These are phyloP conservation scores for Buteo buteo DNA, from an alignment of 2,113 vertebrate genomes.

Conservation along the genomic window DNA sequence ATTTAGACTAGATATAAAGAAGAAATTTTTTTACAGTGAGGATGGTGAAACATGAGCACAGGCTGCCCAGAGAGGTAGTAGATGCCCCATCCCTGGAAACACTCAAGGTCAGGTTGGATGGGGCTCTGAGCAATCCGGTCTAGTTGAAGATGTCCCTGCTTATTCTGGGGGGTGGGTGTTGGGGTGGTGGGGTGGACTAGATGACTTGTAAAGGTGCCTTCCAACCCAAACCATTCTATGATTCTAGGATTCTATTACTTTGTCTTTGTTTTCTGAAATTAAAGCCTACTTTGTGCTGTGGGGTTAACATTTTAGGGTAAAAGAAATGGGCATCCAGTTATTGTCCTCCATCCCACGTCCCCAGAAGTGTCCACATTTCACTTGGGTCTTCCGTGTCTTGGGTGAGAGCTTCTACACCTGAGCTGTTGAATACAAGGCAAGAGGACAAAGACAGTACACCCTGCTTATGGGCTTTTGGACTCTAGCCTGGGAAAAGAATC, in stretches of 20 bases:
- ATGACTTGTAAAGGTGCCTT: neutral
- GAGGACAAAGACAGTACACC: neutral
- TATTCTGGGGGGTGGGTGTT: neutral
- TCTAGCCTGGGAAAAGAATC: neutral
- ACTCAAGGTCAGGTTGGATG: neutral
- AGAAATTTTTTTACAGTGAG: too few relatives aligned
- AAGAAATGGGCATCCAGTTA: neutral
- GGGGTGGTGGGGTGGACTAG: neutral
- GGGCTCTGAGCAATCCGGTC: neutral
- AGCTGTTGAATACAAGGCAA: neutral
- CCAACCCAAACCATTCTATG: neutral
- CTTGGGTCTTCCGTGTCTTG: neutral
- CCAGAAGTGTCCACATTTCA: neutral
- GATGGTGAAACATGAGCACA: neutral
- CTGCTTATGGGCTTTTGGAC: neutral
- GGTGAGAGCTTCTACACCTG: neutral
- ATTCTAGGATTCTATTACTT: neutral
- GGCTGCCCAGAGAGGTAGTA: neutral
- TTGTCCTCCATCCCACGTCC: neutral
- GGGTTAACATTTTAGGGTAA: neutral
- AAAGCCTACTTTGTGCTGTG: neutral
- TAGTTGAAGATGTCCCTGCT: neutral
- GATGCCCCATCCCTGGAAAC: neutral
- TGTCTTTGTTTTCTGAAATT: neutral
- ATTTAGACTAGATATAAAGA: too few relatives aligned